phyloP scores from a whole-genome alignment of 2,888 invertebrate genomes.

The Yponomeuta malinellus region DNA sequence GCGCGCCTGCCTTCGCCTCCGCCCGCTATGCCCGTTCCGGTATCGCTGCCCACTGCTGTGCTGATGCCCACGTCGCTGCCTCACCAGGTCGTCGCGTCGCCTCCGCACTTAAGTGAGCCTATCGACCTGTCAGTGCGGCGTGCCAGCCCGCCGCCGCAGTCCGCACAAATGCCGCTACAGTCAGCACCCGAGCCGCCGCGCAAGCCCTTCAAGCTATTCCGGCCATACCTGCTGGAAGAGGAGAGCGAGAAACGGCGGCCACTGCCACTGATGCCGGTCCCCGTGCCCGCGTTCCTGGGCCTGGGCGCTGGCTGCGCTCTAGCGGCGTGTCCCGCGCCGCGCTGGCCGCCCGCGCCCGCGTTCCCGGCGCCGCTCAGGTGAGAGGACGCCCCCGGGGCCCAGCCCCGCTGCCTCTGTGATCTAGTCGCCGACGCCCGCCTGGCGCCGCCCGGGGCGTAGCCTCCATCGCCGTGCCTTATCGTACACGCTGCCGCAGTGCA shows the following conservation, averaged over 20 bases:
- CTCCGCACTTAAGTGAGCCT: slow-evolving; percentile 42
- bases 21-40: slow-evolving; percentile 32
- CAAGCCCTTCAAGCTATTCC: slow-evolving; percentile 84
- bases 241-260: slow-evolving; percentile 61
- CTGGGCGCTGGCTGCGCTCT: slow-evolving; percentile 53
- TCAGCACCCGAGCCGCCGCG: slow-evolving; percentile 52
- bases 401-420: slow-evolving; percentile 64
- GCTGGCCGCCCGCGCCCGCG: slow-evolving; percentile 80
- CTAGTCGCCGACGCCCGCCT: slow-evolving; percentile 71
- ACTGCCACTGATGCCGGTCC: slow-evolving; percentile 53
- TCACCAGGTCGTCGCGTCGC: slow-evolving; percentile 40
- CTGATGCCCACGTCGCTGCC: slow-evolving; percentile 38
- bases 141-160: slow-evolving; percentile 44
- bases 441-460: slow-evolving; percentile 73
- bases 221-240: slow-evolving; percentile 84
- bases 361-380: slow-evolving; percentile 69
- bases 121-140: slow-evolving; percentile 30
- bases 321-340: slow-evolving; percentile 58
- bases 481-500: slow-evolving; percentile 72
- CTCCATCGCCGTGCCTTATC: slow-evolving; percentile 62
- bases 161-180: slow-evolving; percentile 35
- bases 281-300: slow-evolving; percentile 66
- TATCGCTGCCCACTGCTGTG: slow-evolving; percentile 44
- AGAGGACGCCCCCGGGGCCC: slow-evolving; percentile 55
- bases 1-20: slow-evolving; percentile 63